phyloP scores from a whole-genome alignment of 2,113 vertebrate species.

The Phalacrocorax pelagicus region DNA sequence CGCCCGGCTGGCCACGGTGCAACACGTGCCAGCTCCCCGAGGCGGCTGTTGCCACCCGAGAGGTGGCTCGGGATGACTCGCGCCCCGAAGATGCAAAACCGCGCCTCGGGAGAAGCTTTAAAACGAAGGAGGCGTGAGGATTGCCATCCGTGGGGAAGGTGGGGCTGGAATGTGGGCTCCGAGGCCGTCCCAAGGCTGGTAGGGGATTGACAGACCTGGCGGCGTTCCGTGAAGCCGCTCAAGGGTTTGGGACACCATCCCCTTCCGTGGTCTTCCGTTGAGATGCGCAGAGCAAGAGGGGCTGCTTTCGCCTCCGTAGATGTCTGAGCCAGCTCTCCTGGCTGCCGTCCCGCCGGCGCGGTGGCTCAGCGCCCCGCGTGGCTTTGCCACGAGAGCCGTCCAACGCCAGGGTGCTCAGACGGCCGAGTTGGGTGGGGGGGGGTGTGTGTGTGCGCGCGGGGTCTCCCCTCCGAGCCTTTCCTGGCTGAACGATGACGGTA shows the following conservation, averaged over 20 bases:
- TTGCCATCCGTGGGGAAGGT: not conserved
- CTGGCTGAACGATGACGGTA: too few species aligned
- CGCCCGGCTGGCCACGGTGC: not conserved
- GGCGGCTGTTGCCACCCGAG: not conserved
- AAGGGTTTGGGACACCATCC: not conserved
- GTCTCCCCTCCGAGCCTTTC: not conserved
- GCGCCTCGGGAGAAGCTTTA: not conserved
- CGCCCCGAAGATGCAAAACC: too few species aligned
- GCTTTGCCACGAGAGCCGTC: not conserved
- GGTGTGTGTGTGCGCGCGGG: not conserved
- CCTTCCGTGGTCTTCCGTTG: not conserved
- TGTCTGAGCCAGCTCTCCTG: not conserved
- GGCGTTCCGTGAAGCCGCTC: not conserved
- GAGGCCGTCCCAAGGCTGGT: not conserved
- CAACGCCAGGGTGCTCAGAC: not conserved
- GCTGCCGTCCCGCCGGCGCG: not conserved
- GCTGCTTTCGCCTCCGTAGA: not conserved
- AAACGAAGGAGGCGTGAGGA: not conserved
- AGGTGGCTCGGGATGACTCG: not conserved
- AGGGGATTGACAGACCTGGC: too few species aligned
- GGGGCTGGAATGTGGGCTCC: not conserved
- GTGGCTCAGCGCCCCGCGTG: not conserved
- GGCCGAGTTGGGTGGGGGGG: not conserved
- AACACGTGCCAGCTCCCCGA: too few species aligned
- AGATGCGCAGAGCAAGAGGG: not conserved